Evolutionary conservation across 2,888 invertebrate species (phyloP).

Genomic region (Thereva unica): DNA sequence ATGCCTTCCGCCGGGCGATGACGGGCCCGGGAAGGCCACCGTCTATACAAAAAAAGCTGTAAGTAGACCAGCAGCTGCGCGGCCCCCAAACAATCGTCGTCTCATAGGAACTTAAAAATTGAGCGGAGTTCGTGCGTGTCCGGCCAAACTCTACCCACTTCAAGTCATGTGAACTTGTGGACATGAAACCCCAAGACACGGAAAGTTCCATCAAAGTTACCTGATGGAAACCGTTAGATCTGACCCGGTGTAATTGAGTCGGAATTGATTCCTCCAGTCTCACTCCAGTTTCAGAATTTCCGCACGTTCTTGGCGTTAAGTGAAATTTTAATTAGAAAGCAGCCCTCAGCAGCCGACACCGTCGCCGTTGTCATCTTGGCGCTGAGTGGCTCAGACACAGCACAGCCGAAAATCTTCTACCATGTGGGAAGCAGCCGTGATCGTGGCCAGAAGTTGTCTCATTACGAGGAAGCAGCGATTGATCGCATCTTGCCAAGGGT

Average conservation of each 20-base stretch:
- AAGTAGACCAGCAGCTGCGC: conserved; percentile 12
- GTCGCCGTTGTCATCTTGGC: neutral
- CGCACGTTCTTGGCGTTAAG: conserved; percentile 28
- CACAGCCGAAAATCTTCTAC: conserved; percentile 5
- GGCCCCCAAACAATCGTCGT: neutral
- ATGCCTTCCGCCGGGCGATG: neutral
- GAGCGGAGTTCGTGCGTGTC: conserved; percentile 20
- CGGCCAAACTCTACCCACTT: neutral
- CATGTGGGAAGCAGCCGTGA: conserved; percentile 32
- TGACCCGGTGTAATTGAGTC: conserved; percentile 24
- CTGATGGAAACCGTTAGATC: conserved; percentile 15
- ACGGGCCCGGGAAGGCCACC: neutral
- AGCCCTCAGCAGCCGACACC: neutral
- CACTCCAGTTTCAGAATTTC: conserved; percentile 32
- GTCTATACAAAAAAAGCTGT: neutral
- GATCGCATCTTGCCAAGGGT: conserved; percentile 9
- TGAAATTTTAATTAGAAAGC: conserved; percentile 35
- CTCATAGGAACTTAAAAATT: conserved; percentile 23
- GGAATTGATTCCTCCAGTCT: conserved; percentile 22
- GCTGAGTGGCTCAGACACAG: neutral
- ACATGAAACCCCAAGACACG: neutral
- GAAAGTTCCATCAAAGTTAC: conserved; percentile 2
- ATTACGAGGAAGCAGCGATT: conserved; percentile 6
- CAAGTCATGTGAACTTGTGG: conserved; percentile 5
- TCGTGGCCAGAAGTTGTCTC: conserved; percentile 11